phyloP scores from a whole-genome alignment of 2,797 vertebrate genomes.

The Poecile montanus region DNA sequence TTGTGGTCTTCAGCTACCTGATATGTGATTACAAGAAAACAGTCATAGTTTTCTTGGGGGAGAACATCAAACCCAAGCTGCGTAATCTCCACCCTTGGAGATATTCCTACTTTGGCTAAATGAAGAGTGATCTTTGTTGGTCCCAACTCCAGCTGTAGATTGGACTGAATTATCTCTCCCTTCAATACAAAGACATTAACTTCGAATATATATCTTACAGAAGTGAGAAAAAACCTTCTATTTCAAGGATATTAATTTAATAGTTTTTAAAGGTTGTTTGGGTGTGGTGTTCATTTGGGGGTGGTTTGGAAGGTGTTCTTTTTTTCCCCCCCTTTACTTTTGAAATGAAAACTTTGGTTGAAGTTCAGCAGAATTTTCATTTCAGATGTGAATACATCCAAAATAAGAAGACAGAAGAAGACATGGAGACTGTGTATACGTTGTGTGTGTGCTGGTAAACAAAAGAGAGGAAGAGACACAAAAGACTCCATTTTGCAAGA shows the following conservation, averaged over 20 bases:
- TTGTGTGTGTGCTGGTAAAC: not conserved
- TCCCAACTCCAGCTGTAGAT: not conserved
- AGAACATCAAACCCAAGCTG: not conserved
- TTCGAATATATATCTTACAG: not conserved
- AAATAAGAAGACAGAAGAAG: not conserved
- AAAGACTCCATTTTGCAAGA: not conserved
- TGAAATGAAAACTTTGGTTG: not conserved
- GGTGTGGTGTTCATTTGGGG: not conserved
- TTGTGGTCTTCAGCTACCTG: not conserved
- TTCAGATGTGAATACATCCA: not conserved
- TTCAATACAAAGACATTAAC: not conserved
- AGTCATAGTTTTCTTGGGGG: not conserved
- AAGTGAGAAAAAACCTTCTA: not conserved
- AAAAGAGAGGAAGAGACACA: not conserved
- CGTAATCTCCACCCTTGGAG: not conserved
- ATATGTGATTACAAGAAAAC: not conserved
- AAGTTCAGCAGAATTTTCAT: not conserved
- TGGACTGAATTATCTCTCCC: not conserved
- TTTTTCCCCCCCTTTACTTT: not conserved
- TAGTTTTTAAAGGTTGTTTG: not conserved
- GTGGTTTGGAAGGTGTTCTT: fast-evolving
- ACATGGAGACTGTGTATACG: too few relatives aligned
- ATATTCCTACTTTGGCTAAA: not conserved
- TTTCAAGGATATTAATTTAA: not conserved
- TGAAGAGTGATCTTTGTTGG: not conserved